phyloP scores from a whole-genome alignment of 2,797 vertebrate species.

The Delichon dasypus region DNA sequence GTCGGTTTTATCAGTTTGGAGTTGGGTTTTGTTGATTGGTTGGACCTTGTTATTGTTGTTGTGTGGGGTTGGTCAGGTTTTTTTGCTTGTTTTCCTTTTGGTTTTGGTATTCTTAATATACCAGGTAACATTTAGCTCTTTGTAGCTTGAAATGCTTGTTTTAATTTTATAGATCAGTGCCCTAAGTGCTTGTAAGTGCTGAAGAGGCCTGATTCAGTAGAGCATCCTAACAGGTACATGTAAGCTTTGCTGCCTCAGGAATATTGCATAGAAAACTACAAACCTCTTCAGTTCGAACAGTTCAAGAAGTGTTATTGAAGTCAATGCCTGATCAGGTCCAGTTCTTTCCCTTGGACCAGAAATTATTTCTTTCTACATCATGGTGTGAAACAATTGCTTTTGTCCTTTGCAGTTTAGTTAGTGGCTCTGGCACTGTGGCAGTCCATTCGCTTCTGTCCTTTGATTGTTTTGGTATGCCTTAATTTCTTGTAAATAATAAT shows the following conservation, averaged over 20 bases:
- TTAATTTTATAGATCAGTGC: not conserved
- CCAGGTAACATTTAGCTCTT: not conserved
- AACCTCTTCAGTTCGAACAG: not conserved
- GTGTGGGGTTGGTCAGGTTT: rapidly evolving
- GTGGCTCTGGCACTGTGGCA: too few species aligned
- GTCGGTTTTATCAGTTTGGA: not conserved
- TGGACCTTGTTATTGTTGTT: not conserved
- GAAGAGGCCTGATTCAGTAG: conserved; percentile 3
- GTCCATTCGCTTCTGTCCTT: not conserved
- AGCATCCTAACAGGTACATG: not conserved
- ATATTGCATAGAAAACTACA: not conserved
- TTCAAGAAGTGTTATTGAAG: not conserved
- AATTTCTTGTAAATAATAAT: not conserved
- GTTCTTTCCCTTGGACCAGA: not conserved
- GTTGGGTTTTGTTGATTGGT: not conserved
- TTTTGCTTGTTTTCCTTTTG: not conserved
- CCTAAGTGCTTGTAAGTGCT: not conserved
- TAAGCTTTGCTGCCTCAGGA: not conserved
- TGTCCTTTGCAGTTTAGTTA: not conserved
- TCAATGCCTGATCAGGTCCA: not conserved
- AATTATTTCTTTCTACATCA: not conserved
- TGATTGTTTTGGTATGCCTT: not conserved
- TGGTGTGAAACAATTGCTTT: not conserved
- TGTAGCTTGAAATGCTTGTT: not conserved
- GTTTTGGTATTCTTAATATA: not conserved